A percentile compares a stretch with the other conserved stretches of the same genome.
Conservation (phyloP, 1,140 invertebrate genomes). For the Drosophila kikkawai region DNA sequence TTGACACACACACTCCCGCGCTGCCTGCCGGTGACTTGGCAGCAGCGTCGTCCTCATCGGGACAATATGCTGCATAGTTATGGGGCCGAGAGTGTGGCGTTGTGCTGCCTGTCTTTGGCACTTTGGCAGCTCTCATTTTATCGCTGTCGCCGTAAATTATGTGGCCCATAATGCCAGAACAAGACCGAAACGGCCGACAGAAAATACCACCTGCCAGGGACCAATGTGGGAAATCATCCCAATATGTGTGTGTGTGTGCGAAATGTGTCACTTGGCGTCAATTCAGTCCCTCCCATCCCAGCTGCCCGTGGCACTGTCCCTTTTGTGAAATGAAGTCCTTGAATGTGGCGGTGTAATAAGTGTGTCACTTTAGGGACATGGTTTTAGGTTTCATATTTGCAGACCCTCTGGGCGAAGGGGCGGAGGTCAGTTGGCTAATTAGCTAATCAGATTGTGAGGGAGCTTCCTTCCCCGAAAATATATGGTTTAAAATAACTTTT, state of each 20-base stretch:
- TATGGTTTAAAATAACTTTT: no score
- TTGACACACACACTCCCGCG: slow-evolving; percentile 31
- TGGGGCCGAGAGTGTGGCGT: slow-evolving; percentile 35
- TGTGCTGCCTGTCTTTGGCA: slow-evolving; percentile 46
- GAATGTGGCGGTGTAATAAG: slow-evolving; percentile 34
- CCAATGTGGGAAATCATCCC: slow-evolving; percentile 38
- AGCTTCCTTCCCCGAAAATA: background rate
- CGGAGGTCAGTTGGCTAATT: slow-evolving; percentile 48
- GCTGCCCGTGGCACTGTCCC: slow-evolving; percentile 15
- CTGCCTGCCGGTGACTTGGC: slow-evolving; percentile 29
- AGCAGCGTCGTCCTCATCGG: slow-evolving; percentile 41
- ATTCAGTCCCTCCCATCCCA: slow-evolving; percentile 25
- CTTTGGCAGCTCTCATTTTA: slow-evolving; percentile 72
- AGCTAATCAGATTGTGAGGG: slow-evolving; percentile 62
- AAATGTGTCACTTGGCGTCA: slow-evolving; percentile 55
- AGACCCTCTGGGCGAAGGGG: slow-evolving; percentile 2
- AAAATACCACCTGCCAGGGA: slow-evolving; percentile 43
- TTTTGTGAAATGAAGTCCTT: slow-evolving; percentile 54
- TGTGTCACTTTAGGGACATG: slow-evolving; percentile 54
- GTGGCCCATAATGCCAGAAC: slow-evolving; percentile 54
- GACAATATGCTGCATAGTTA: slow-evolving; percentile 75
- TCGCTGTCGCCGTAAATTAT: slow-evolving; percentile 70
- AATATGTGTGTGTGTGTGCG: slow-evolving; percentile 11
- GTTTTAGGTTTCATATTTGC: slow-evolving; percentile 58
- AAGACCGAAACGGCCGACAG: slow-evolving; percentile 35